These are phyloP conservation scores for Girardinus metallicus DNA, from an alignment of 2,797 vertebrate genomes.

Conservation along the genomic window DNA sequence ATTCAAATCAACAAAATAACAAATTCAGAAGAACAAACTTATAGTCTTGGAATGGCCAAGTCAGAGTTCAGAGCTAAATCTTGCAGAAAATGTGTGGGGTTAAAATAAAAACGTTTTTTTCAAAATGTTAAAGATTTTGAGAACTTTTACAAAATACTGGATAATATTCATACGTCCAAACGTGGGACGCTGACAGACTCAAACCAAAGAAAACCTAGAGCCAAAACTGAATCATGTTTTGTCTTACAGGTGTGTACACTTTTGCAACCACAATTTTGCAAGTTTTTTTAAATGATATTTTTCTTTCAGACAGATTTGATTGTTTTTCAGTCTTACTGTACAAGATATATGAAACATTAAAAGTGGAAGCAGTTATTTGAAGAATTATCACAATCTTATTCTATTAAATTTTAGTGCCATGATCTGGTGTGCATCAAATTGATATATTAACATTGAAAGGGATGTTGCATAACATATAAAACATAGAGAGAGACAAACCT, in stretches of 20 bases:
- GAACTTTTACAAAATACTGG: neutral
- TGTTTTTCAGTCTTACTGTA: neutral
- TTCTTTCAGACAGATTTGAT: neutral
- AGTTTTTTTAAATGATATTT: neutral
- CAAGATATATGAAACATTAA: neutral
- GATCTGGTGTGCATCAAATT: neutral
- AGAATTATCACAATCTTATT: neutral
- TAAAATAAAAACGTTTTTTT: too few species aligned
- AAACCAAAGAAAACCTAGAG: neutral
- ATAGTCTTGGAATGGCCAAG: neutral
- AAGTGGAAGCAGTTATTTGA: neutral
- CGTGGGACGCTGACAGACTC: neutral
- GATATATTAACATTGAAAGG: neutral
- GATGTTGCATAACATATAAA: neutral
- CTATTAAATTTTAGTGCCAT: neutral
- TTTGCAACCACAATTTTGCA: neutral
- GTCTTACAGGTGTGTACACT: neutral
- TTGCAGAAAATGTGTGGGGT: neutral
- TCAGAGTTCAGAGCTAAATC: neutral
- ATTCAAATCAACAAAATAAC: neutral
- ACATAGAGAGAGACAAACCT: conserved; percentile 50
- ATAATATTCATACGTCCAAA: neutral
- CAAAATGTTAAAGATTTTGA: neutral
- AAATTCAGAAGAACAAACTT: neutral
- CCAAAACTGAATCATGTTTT: neutral